Evolutionary conservation across 2,113 vertebrate species (phyloP).

Genomic region (Tyrannus savana): DNA sequence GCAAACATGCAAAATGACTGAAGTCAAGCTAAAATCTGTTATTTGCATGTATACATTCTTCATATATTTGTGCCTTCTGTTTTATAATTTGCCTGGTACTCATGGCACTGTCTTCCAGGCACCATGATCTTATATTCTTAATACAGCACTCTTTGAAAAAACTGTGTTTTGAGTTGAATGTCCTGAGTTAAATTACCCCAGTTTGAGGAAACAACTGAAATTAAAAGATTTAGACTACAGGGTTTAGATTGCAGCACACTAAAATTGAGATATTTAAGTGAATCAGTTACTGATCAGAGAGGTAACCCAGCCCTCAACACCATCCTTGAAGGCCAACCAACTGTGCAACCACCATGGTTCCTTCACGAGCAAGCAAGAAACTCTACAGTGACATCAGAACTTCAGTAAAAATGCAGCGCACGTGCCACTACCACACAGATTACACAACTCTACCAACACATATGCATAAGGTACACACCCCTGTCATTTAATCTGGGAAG

Average conservation of each 20-base stretch:
- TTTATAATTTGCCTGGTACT: background rate
- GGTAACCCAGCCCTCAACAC: background rate
- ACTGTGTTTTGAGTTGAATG: background rate
- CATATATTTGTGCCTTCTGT: background rate
- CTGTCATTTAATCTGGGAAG: background rate
- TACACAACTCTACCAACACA: background rate
- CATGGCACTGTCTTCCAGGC: background rate
- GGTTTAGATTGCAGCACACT: background rate
- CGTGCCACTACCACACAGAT: rapidly evolving
- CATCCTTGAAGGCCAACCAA: background rate
- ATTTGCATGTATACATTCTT: background rate
- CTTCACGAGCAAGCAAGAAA: background rate
- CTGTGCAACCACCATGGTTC: background rate
- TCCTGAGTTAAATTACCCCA: background rate
- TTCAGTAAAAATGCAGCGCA: background rate
- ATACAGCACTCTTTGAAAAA: background rate
- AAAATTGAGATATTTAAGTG: background rate
- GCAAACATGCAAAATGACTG: background rate
- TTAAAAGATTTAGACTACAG: background rate
- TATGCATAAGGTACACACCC: background rate
- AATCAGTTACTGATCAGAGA: background rate
- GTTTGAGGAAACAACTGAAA: background rate
- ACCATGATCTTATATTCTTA: background rate
- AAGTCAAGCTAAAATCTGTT: background rate
- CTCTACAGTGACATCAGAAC: background rate